phyloP scores from a whole-genome alignment of 2,888 invertebrate species.

The Petrolisthes cinctipes region DNA sequence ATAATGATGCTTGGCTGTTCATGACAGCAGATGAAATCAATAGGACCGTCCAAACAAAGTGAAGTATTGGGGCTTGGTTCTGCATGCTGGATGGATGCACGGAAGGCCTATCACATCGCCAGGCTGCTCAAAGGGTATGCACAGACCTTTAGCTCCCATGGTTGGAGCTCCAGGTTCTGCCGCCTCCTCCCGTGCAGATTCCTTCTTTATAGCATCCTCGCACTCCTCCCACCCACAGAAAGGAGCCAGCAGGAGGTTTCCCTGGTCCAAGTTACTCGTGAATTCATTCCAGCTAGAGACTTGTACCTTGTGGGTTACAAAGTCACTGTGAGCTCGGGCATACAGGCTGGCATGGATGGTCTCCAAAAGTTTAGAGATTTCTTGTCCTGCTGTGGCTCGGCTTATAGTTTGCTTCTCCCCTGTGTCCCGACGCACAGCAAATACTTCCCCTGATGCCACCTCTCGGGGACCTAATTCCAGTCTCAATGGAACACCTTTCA shows the following conservation, averaged over 20 bases:
- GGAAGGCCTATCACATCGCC: slow-evolving; percentile 76
- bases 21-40: slow-evolving; percentile 70
- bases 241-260: slow-evolving; percentile 89
- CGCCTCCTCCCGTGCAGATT: slow-evolving; percentile 83
- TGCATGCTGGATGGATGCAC: slow-evolving; percentile 91
- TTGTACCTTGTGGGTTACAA: slow-evolving; percentile 80
- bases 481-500: slow-evolving; percentile 93
- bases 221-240: slow-evolving; percentile 92
- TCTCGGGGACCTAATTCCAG: slow-evolving; percentile 97
- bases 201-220: slow-evolving; percentile 95
- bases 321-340: slow-evolving; percentile 82
- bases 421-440: slow-evolving; percentile 89
- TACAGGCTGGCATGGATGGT: slow-evolving; percentile 85
- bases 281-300: slow-evolving; percentile 87
- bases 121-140: slow-evolving; percentile 94
- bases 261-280: slow-evolving; percentile 80
- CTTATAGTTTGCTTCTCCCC: slow-evolving; percentile 83
- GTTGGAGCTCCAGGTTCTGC: slow-evolving; percentile 86
- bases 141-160: slow-evolving; percentile 99
- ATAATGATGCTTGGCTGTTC: neutral
- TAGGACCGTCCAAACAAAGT: slow-evolving; percentile 97
- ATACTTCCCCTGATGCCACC: slow-evolving; percentile 85
- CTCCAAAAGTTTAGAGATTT: slow-evolving; percentile 79
- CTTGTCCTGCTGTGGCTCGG: slow-evolving; percentile 74
- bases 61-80: slow-evolving; percentile 83